These are phyloP conservation scores for Hemibagrus wyckioides DNA, from an alignment of 2,113 vertebrate genomes.

Conservation along the genomic window DNA sequence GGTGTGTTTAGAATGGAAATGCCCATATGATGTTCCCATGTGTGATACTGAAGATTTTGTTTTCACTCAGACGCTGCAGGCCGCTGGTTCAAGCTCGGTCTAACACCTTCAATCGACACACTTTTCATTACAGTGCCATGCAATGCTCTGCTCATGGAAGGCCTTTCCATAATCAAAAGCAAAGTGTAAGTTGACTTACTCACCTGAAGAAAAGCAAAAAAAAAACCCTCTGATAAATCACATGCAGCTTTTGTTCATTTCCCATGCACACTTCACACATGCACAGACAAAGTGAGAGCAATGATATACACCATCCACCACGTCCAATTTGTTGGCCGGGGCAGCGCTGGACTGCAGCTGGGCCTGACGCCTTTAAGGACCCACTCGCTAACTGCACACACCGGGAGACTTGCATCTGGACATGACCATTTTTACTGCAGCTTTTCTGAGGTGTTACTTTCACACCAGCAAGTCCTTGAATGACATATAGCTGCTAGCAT, in stretches of 20 bases:
- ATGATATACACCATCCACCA: conserved; percentile 54
- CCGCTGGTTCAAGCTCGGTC: conserved; percentile 57
- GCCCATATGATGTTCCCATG: neutral
- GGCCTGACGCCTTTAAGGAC: conserved; percentile 17
- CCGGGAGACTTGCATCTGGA: conserved; percentile 6
- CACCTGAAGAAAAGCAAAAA: conserved; percentile 28
- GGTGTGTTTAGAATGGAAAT: neutral
- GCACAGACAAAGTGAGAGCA: neutral
- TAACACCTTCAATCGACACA: conserved; percentile 28
- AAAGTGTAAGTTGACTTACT: conserved; percentile 9
- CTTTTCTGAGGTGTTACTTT: conserved; percentile 22
- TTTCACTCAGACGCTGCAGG: neutral
- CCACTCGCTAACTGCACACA: neutral
- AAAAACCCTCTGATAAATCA: conserved; percentile 8
- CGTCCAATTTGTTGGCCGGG: conserved; percentile 51
- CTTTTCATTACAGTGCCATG: conserved; percentile 35
- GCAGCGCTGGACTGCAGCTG: conserved; percentile 47
- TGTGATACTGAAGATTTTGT: conserved; percentile 8
- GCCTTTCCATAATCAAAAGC: conserved; percentile 32
- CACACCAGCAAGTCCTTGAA: neutral
- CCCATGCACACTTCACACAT: conserved; percentile 36
- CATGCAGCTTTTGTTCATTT: conserved; percentile 51
- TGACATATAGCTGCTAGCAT: neutral
- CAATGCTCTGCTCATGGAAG: neutral
- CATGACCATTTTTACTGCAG: conserved; percentile 30